Evolutionary conservation across 1,140 invertebrate genomes (phyloP).

Genomic region (Cyclargus thomasi): DNA sequence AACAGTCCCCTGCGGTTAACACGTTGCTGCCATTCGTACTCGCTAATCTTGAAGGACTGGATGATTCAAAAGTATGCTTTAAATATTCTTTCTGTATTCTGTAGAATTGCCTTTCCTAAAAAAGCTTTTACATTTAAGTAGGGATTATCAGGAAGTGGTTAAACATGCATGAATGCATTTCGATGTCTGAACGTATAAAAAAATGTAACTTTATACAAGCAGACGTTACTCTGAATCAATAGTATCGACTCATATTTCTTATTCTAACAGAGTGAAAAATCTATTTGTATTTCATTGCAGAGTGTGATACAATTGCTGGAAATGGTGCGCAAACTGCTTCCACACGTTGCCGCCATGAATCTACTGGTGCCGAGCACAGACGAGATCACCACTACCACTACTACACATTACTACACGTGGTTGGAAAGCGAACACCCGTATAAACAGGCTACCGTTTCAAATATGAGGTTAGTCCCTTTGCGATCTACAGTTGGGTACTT

Average conservation of each 20-base stretch:
- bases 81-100: neutral
- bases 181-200: too few species aligned
- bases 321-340: constrained; percentile 92
- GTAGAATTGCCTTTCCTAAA: too few species aligned
- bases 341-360: constrained; percentile 91
- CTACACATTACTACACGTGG: constrained; percentile 91
- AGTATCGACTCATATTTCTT: too few species aligned
- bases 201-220: too few species aligned
- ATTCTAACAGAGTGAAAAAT: too few species aligned
- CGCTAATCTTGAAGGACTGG: constrained; percentile 53
- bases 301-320: constrained; percentile 93
- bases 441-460: constrained; percentile 90
- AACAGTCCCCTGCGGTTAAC: constrained; percentile 50
- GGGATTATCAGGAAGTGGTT: too few species aligned
- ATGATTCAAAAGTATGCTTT: constrained; percentile 57
- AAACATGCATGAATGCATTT: too few species aligned
- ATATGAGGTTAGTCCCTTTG: constrained; percentile 87
- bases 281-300: constrained; percentile 61
- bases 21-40: constrained; percentile 56
- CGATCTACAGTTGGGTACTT: too few species aligned
- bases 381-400: constrained; percentile 66
- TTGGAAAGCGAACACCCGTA: constrained; percentile 98
- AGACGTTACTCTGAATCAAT: too few species aligned
- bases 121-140: too few species aligned
- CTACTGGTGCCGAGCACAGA: constrained; percentile 75